These are phyloP conservation scores for Porites cylindrica DNA, from an alignment of 92 coral and sea anemone genomes.

Conservation along the genomic window DNA sequence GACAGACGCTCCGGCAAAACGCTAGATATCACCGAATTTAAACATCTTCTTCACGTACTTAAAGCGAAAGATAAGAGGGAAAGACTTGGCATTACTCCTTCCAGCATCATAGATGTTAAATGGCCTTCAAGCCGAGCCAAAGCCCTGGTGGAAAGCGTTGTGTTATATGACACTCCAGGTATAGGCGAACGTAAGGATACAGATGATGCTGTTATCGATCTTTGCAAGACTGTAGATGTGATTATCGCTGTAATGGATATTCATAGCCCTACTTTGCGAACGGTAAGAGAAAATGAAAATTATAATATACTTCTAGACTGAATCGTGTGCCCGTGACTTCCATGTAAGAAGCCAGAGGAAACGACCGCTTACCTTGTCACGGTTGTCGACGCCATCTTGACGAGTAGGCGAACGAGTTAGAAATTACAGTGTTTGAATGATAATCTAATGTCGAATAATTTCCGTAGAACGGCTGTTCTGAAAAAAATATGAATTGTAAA, in stretches of 20 bases:
- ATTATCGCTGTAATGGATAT: conserved; percentile 57
- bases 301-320: too few relatives aligned
- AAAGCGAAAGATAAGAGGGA: conserved; percentile 24
- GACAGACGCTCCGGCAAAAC: conserved; percentile 5
- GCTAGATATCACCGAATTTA: conserved; percentile 7
- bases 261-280: conserved; percentile 37
- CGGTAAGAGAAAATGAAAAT: conserved; percentile 18
- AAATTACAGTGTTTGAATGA: too few relatives aligned
- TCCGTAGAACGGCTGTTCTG: too few relatives aligned
- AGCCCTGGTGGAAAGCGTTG: conserved; percentile 47
- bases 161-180: conserved; percentile 50
- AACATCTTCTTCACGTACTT: conserved; percentile 32
- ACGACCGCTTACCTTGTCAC: too few relatives aligned
- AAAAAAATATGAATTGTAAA: too few relatives aligned
- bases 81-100: conserved; percentile 20
- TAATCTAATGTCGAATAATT: too few relatives aligned
- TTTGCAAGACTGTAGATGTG: conserved; percentile 39
- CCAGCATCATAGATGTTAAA: conserved; percentile 35
- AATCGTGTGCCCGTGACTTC: not conserved
- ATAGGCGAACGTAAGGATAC: conserved; percentile 36
- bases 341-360: too few relatives aligned
- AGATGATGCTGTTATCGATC: conserved; percentile 45
- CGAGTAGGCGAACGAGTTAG: too few relatives aligned
- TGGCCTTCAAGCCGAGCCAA: conserved; percentile 39
- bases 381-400: too few relatives aligned